phyloP scores from a whole-genome alignment of 2,113 vertebrate genomes.

The Erythrocebus patas region DNA sequence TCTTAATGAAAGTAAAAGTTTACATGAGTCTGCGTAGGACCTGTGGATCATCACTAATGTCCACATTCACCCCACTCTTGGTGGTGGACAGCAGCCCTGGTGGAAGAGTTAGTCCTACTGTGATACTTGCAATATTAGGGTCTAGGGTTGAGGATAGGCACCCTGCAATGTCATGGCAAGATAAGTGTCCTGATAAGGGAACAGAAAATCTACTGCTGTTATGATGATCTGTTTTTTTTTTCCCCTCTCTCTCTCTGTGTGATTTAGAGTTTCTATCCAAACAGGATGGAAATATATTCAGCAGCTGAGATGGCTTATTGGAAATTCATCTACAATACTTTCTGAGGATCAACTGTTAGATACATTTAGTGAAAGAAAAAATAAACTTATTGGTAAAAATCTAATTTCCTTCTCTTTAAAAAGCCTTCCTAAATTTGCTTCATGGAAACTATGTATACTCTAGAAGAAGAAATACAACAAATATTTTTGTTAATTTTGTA shows the following conservation, averaged over 20 bases:
- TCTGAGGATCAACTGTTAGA: not conserved
- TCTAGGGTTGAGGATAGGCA: not conserved
- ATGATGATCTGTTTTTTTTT: not conserved
- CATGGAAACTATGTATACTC: not conserved
- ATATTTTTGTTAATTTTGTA: not conserved
- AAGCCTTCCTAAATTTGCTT: constrained; percentile 32
- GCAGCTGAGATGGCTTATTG: constrained; percentile 15
- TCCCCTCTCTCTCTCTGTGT: not conserved
- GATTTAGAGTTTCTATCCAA: constrained; percentile 26
- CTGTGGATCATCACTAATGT: not conserved
- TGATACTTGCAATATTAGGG: too few species aligned
- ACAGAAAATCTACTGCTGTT: not conserved
- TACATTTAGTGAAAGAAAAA: constrained; percentile 37
- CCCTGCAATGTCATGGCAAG: not conserved
- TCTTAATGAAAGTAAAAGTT: not conserved
- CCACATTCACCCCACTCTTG: not conserved
- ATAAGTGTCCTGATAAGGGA: not conserved
- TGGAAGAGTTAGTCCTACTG: not conserved
- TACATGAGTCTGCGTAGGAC: not conserved
- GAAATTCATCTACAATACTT: constrained; percentile 1
- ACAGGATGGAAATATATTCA: constrained; percentile 8
- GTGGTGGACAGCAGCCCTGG: not conserved
- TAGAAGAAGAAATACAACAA: not conserved
- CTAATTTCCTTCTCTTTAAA: constrained; percentile 40
- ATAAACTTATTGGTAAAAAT: constrained; percentile 27